Base-by-base conservation (phyloP, 2,888 invertebrate genomes). In the Myopa testacea region DNA sequence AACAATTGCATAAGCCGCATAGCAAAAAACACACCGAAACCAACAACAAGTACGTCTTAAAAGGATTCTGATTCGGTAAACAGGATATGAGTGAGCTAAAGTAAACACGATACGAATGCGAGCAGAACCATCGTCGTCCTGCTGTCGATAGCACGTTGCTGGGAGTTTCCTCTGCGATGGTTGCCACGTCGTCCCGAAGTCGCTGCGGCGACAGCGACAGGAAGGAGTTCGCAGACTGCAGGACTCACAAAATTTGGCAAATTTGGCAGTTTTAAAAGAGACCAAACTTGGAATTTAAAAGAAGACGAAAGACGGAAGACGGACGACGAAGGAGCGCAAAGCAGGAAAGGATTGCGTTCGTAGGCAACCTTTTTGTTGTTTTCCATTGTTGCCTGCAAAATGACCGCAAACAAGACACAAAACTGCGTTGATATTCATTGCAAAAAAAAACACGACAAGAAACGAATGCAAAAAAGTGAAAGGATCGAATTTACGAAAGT, bases 321-420 rank as follows among this genome's bases (percentile, higher is more conserved):
- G 34, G 26, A 37, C 12, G 16, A 55, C 6, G 55, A 55, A 55
- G 50, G 5, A 55, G 55, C 16, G n/a, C 50, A 50, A 50, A 3
- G 55, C 4, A 26, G 19, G 19, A 34, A 19, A 26, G 62, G 62
- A 26, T 62, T 34, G 19, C 45, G 50, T 50, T 19, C 69, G 69
- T 45, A 50, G 60, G 71, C 34, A 71, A 34, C 14, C n/a, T 5
- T 50, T 52, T 5, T 45, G 50, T 10, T 69, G 71, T 37, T 12
- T 73, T 4, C 4, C 12, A 4, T 14, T n/a, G 6, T 26, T 52
- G n/a, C 37, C 73, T 60, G 34, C 50, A 38, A 65, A 74, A 65
- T 74, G 74, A 74, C 74, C 74, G 65, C 74, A 74, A 65, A 74
- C 26, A n/a, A 65, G 40, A 74, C 74, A 63, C 63, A 74, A 73